These are phyloP conservation scores for Apodemus agrarius DNA, from an alignment of 2,797 vertebrate species.

Conservation along the genomic window DNA sequence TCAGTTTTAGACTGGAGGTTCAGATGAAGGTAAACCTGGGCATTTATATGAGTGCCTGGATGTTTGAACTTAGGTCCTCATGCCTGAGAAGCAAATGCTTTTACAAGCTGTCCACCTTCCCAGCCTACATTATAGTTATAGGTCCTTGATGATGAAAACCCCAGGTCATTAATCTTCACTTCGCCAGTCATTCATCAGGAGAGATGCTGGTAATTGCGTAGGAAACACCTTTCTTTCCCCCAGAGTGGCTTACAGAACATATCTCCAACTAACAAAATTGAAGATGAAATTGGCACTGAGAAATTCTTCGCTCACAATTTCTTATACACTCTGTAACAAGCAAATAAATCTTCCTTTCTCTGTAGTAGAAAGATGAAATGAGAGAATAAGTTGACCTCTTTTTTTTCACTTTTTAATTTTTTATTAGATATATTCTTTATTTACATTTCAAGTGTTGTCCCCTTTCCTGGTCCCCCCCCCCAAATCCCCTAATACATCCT, in stretches of 20 bases:
- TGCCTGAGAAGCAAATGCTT: not conserved
- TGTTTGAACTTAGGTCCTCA: not conserved
- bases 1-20: rapidly evolving
- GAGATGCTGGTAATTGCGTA: not conserved
- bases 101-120: too few species aligned
- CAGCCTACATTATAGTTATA: not conserved
- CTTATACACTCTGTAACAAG: not conserved
- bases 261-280: not conserved
- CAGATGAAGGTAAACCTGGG: not conserved
- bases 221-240: not conserved
- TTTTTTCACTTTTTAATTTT: too few species aligned
- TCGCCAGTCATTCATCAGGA: not conserved
- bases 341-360: conserved; percentile 33
- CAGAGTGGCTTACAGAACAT: not conserved
- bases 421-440: too few species aligned
- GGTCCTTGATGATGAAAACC: not conserved
- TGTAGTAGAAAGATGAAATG: conserved; percentile 21
- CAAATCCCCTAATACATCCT: too few species aligned
- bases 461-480: too few species aligned
- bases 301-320: not conserved
- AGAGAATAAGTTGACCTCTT: conserved; percentile 53
- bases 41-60: not conserved
- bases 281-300: not conserved
- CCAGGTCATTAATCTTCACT: conserved; percentile 2
- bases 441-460: too few species aligned